These are phyloP conservation scores for Bradypus variegatus DNA, from an alignment of 2,797 vertebrate genomes.

Conservation along the genomic window DNA sequence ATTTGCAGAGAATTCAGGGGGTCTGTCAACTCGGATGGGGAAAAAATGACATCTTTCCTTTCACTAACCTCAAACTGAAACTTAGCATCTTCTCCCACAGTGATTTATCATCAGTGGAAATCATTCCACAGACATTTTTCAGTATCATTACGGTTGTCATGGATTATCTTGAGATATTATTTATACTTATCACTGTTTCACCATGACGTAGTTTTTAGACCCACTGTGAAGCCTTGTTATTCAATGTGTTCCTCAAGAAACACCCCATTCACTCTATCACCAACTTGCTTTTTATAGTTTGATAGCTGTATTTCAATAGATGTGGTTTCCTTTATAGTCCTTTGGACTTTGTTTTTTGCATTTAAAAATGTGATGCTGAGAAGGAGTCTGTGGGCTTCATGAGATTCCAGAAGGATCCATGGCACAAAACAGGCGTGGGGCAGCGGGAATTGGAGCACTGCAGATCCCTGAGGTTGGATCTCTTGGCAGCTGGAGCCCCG, in stretches of 20 bases:
- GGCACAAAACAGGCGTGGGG: not conserved
- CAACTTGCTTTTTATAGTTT: not conserved
- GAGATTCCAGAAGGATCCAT: not conserved
- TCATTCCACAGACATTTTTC: not conserved
- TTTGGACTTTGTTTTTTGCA: not conserved
- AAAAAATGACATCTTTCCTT: not conserved
- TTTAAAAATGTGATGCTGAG: not conserved
- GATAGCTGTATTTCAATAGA: not conserved
- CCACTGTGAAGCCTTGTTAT: not conserved
- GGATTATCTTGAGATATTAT: not conserved
- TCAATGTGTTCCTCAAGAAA: not conserved
- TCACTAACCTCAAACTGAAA: not conserved
- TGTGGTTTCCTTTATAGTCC: not conserved
- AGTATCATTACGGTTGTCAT: not conserved
- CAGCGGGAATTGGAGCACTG: accelerated
- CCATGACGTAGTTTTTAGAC: accelerated
- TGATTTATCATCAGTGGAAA: not conserved
- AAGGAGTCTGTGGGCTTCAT: not conserved
- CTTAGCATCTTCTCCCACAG: not conserved
- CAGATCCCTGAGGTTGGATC: not conserved
- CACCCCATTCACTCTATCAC: accelerated
- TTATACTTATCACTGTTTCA: accelerated
- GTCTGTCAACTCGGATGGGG: not conserved
- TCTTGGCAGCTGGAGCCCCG: not conserved
- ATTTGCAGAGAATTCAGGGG: not conserved